Evolutionary conservation across 2,888 invertebrate genomes (phyloP), one percentile per base, ranked within the genome.

Genomic region (Augochlorella aurata): DNA sequence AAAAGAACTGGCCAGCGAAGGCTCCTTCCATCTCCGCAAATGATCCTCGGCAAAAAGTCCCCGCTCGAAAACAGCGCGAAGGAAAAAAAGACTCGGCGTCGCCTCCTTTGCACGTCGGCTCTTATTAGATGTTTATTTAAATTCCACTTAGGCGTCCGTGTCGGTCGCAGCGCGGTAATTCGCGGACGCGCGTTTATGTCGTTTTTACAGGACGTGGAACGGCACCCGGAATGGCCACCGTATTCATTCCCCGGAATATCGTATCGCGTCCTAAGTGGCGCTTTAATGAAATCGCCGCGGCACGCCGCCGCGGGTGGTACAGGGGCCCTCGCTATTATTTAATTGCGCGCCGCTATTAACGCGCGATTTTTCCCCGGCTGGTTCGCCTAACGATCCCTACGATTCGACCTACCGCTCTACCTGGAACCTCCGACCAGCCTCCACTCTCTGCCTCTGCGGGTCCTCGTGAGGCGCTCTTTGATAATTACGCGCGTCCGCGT

Each of bases 231-330:
- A 70, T 21, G 29, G 24, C 50, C 58, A 75, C 29, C 77, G 67
- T 79, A 79, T 81, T 80, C 80, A 61, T 87, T 84, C 66, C 77
- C 49, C n/a, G 76, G 78, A 79, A 78, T 85, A 85, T 78, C 81
- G 75, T 73, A 82, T 82, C 74, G 79, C 69, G 50, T 79, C 69
- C 76, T 79, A 85, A 88, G 87, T 82, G 85, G 69, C 77, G 80
- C 71, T 83, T 82, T 88, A 88, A 88, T 87, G 84, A 83, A 87
- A 88, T 82, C 77, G 71, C 67, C 58, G 50, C n/a, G 18, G 68
- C 66, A 24, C 63, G 68, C 18, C 76, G 74, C 85, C 75, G 61
- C 74, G 85, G 83, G 82, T 85, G 82, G 83, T 70, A 69, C 52
- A 14, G 61, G 76, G 21, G 16, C 29, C 61, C 61, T 77, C 54